Evolutionary conservation across 2,888 invertebrate species (phyloP), one percentile per base, ranked within the genome.

Genomic region (Hirtodrosophila histrioides): DNA sequence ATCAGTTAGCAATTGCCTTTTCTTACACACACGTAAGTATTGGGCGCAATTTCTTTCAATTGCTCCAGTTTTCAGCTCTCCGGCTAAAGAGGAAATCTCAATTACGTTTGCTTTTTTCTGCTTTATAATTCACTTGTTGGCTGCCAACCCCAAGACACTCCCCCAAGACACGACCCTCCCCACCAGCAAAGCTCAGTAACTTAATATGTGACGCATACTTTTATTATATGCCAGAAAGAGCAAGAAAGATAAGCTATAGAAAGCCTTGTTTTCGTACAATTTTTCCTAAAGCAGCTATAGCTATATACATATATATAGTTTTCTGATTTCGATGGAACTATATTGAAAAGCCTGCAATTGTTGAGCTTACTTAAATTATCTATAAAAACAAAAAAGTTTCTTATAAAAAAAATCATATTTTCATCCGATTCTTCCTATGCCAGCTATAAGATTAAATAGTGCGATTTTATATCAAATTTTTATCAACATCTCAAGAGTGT

Each of bases 1-100:
- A 57, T 65, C 72, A 71, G 75, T 37, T 68, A 46, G 54, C 57
- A 61, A 54, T 76, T 70, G 63, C 43, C 12, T 76, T 58, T 66
- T 40, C 31, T 62, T 62, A 62, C 31, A 31, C 31, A 10, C 8
- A 7, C 33, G 29, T 31, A 50, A 24, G 55, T 63, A 62, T 68
- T 71, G 81, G 61, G 54, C 56, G 62, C 68, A 70, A 75, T 80
- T 78, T 78, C 70, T 67, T 81, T 69, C 64, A 71, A 78, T 80
- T 80, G 83, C 69, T 76, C 79, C 70, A 80, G 53, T 83, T 81
- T 65, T 48, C 61, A n/a, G 46, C 24, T 8, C 7, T 27, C 48
- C 35, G 45, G 33, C 46, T 67, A 76, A 74, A 69, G 74, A 85
- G 83, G 87, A 87, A 87, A 87, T 83, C 79, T 87, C 87, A 87